Percentiles rank a stretch among this genome's conserved stretches.
phyloP scores from a whole-genome alignment of 2,797 vertebrate species.

The Psittacula echo region DNA sequence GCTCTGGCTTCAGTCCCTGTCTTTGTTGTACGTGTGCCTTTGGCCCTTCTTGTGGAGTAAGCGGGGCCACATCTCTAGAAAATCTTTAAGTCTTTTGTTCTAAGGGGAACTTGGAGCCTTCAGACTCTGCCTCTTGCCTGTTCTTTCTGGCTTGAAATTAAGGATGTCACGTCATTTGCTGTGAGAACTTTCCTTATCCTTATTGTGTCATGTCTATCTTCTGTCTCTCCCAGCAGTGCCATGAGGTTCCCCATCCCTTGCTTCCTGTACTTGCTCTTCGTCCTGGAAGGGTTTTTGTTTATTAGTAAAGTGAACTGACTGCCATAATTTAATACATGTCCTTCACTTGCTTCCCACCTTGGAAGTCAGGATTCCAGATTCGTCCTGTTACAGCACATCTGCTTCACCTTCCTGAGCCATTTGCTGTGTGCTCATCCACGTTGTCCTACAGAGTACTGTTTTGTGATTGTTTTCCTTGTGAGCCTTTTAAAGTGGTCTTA shows the following conservation, averaged over 20 bases:
- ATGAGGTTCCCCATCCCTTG: background rate
- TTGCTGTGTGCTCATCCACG: background rate
- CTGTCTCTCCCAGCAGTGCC: background rate
- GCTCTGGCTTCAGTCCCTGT: background rate
- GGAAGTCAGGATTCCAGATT: background rate
- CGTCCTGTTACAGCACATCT: background rate
- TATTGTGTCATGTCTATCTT: background rate
- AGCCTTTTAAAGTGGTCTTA: background rate
- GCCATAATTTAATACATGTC: background rate
- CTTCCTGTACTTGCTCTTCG: background rate
- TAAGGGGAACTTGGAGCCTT: background rate
- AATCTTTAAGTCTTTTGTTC: background rate
- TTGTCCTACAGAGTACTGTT: background rate
- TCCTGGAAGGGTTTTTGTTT: background rate
- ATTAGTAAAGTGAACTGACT: background rate
- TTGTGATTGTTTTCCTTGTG: rapidly evolving
- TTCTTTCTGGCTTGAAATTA: slow-evolving; percentile 5
- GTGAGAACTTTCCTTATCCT: background rate
- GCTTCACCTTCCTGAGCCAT: background rate
- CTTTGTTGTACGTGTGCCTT: background rate
- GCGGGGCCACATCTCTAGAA: background rate
- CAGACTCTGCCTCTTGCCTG: background rate
- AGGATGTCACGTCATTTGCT: background rate
- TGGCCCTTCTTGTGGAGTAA: background rate
- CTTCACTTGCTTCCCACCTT: background rate